Evolutionary conservation across 2,888 invertebrate genomes (phyloP).

Genomic region (Rotaria sp.): DNA sequence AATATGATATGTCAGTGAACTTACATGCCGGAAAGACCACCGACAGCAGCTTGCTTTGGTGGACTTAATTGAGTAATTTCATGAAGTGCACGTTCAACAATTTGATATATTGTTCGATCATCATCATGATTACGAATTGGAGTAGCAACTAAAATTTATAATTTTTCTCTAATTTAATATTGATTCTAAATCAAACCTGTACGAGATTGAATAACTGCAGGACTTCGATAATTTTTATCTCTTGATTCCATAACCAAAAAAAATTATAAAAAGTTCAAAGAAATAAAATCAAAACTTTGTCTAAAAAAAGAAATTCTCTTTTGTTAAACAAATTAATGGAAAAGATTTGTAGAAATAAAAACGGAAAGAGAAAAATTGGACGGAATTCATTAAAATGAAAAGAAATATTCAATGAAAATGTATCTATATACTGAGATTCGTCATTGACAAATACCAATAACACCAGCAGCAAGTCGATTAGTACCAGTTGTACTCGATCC

Average conservation of each 20-base stretch:
- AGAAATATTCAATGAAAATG: not conserved
- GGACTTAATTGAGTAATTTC: not conserved
- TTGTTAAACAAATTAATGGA: not conserved
- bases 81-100: not conserved
- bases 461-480: constrained; percentile 73
- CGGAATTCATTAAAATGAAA: not conserved
- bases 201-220: not conserved
- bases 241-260: not conserved
- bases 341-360: not conserved
- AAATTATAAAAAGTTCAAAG: not conserved
- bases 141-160: not conserved
- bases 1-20: not conserved
- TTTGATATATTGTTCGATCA: not conserved
- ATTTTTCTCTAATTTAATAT: not conserved
- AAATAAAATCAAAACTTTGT: not conserved
- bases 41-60: constrained; percentile 4
- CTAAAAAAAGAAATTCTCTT: not conserved
- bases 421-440: not conserved
- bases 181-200: not conserved
- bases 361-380: not conserved
- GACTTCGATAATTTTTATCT: not conserved
- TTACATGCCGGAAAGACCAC: not conserved
- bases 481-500: constrained; percentile 88
- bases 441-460: constrained; percentile 65
- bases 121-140: not conserved